Conservation (phyloP, 2,113 vertebrate species). For the Cyanistes caeruleus region DNA sequence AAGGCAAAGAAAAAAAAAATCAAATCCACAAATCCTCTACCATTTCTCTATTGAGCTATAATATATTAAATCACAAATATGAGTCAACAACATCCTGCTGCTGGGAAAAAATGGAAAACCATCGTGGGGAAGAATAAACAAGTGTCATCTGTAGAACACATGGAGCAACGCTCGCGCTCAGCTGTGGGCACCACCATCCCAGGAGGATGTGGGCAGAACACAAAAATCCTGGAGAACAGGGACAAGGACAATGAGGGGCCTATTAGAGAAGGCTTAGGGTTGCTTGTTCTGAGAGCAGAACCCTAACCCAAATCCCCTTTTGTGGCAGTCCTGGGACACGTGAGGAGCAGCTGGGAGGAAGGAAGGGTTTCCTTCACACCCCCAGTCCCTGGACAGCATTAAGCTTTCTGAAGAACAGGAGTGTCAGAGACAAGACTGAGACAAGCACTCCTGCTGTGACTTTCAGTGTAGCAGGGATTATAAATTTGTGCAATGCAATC, state of each 20-base stretch:
- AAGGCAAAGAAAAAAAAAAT: not conserved
- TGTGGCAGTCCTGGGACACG: not conserved
- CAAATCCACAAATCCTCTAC: not conserved
- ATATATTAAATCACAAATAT: not conserved
- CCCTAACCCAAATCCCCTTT: not conserved
- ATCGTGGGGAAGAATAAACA: constrained; percentile 13
- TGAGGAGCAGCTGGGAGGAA: not conserved
- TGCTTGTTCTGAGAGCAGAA: not conserved
- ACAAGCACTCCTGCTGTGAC: not conserved
- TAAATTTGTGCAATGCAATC: not conserved
- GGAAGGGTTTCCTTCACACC: not conserved
- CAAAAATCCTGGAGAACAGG: not conserved
- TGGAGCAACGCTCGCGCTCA: not conserved
- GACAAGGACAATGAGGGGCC: not conserved
- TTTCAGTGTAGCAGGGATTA: not conserved
- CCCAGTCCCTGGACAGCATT: not conserved
- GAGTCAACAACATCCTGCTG: constrained; percentile 31
- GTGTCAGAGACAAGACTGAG: not conserved
- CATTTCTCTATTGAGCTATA: not conserved
- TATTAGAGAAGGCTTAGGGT: not conserved
- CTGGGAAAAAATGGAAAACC: constrained; percentile 48
- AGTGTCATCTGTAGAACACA: constrained; percentile 45
- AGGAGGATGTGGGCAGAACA: not conserved
- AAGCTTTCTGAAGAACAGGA: not conserved
- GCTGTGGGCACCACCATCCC: not conserved